A percentile compares a stretch with the other conserved stretches of the same genome.
Conservation (phyloP, 92 coral and sea anemone genomes). For the Montipora capitata region DNA sequence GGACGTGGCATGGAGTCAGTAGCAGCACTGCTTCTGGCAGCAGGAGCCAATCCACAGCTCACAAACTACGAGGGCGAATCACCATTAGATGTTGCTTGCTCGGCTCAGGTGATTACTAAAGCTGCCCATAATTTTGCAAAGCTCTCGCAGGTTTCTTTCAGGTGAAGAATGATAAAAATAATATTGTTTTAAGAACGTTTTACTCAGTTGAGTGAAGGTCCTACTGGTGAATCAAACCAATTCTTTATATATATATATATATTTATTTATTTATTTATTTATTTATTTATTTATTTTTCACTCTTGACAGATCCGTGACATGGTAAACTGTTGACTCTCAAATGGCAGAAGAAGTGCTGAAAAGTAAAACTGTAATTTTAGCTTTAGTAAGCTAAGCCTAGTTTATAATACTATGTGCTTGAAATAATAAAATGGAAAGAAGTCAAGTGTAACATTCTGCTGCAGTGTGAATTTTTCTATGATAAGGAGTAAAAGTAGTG, state of each 20-base stretch:
- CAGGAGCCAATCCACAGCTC: slow-evolving; percentile 86
- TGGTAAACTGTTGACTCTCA: slow-evolving; percentile 20
- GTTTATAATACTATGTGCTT: no score
- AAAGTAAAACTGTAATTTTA: neutral
- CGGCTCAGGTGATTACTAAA: slow-evolving; percentile 54
- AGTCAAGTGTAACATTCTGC: no score
- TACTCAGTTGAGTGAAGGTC: neutral
- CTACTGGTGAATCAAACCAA: neutral
- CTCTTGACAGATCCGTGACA: slow-evolving; percentile 14
- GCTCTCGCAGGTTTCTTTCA: slow-evolving; percentile 5
- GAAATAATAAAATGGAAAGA: no score
- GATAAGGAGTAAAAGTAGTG: no score
- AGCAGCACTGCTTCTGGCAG: slow-evolving; percentile 85
- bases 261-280: neutral
- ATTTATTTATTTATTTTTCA: neutral
- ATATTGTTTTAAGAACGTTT: neutral
- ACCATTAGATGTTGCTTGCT: slow-evolving; percentile 78
- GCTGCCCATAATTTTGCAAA: slow-evolving; percentile 37
- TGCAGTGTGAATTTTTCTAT: no score
- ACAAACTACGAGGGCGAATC: slow-evolving; percentile 83
- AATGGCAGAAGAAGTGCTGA: neutral
- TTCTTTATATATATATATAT: neutral
- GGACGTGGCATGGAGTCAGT: slow-evolving; percentile 88
- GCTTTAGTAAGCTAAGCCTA: no score
- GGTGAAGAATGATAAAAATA: slow-evolving; percentile 11